Evolutionary conservation across 1,140 invertebrate species (phyloP).

Genomic region (Panagrolaimus sp.): DNA sequence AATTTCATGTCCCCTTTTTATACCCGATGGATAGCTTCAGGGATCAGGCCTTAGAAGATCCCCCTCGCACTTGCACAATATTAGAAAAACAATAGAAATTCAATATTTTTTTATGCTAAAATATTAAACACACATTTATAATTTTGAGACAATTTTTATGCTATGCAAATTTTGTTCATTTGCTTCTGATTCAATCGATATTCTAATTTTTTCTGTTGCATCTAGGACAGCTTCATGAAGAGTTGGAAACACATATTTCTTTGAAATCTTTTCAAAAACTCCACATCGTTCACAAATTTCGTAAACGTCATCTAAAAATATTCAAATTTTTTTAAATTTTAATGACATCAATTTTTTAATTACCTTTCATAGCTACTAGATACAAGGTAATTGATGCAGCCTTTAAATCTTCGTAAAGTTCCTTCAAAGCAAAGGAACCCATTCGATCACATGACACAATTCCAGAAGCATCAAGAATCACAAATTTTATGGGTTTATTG

Average conservation of each 20-base stretch:
- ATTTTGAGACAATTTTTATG: too few species aligned
- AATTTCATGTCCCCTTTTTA: too few species aligned
- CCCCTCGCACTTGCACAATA: too few species aligned
- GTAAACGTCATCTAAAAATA: not conserved
- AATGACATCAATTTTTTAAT: not conserved
- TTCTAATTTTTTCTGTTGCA: not conserved
- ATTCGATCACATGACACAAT: not conserved
- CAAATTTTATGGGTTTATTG: not conserved
- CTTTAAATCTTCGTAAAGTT: not conserved
- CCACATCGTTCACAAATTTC: not conserved
- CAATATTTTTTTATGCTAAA: too few species aligned
- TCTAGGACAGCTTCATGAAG: not conserved
- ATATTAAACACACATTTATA: too few species aligned
- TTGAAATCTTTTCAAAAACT: not conserved
- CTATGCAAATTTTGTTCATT: too few species aligned
- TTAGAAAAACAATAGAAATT: too few species aligned
- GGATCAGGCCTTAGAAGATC: too few species aligned
- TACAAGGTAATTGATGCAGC: not conserved
- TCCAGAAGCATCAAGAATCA: slow-evolving; percentile 1
- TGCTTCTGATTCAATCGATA: too few species aligned
- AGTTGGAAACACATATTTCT: not conserved
- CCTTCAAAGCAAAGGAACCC: not conserved
- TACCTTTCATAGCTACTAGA: not conserved
- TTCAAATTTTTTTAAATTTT: not conserved
- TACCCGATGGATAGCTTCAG: too few species aligned